Conservation (phyloP, 2,797 vertebrate species). For the Mycteria americana region DNA sequence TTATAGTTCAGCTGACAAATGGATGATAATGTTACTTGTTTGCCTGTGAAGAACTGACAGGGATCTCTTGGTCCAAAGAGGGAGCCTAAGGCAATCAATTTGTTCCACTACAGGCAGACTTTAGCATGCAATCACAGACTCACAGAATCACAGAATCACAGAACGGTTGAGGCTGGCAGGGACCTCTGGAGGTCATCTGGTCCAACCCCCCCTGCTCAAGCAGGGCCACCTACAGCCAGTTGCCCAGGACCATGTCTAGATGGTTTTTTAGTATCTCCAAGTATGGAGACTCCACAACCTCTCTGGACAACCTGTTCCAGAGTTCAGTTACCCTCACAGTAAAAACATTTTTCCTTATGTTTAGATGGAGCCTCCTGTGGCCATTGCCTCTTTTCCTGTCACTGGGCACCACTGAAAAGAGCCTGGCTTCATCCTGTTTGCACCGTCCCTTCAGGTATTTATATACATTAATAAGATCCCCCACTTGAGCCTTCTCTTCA, state of each 20-base stretch:
- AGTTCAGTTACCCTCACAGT: background rate
- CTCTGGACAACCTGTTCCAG: background rate
- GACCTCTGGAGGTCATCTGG: background rate
- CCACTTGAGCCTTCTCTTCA: background rate
- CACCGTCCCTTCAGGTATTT: background rate
- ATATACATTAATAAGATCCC: background rate
- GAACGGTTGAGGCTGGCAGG: background rate
- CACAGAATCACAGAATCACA: background rate
- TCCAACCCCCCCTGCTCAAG: fast-evolving
- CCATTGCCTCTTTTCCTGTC: background rate
- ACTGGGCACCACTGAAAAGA: background rate
- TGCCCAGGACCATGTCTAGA: background rate
- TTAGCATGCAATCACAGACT: background rate
- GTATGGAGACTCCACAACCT: background rate
- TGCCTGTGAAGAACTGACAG: background rate
- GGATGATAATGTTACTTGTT: background rate
- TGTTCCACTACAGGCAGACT: background rate
- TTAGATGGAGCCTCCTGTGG: background rate
- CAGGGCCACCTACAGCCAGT: background rate
- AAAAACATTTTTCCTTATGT: background rate
- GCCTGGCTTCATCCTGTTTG: background rate
- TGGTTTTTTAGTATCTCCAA: background rate
- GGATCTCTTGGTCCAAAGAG: background rate
- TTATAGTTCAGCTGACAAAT: background rate
- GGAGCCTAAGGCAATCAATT: background rate